Conservation (phyloP, 2,113 vertebrate genomes). For the Heliornis fulica region DNA sequence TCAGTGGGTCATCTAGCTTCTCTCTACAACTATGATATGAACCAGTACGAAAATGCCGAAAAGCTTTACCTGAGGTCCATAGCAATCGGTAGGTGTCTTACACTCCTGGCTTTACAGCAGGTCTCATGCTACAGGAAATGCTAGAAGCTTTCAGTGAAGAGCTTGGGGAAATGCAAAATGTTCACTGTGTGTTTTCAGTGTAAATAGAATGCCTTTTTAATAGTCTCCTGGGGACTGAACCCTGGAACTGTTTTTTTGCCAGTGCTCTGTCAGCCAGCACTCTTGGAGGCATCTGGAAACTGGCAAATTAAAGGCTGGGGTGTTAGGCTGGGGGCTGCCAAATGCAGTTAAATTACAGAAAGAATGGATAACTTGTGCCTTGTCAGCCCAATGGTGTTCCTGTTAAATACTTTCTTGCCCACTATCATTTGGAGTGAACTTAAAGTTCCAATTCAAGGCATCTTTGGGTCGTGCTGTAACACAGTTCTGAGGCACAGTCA, state of each 20-base stretch:
- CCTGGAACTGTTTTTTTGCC: background rate
- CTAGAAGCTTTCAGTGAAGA: background rate
- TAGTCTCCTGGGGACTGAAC: background rate
- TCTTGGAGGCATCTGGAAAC: background rate
- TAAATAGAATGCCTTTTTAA: background rate
- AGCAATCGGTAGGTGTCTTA: constrained; percentile 85
- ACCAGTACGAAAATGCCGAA: constrained; percentile 96
- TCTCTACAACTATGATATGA: constrained; percentile 99
- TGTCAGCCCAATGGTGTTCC: background rate
- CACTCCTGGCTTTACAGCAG: rapidly evolving
- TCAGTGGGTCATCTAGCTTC: constrained; percentile 97
- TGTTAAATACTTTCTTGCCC: background rate
- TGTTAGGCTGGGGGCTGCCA: background rate
- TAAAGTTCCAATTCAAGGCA: rapidly evolving
- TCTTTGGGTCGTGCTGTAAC: background rate
- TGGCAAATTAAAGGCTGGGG: background rate
- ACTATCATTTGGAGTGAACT: background rate
- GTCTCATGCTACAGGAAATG: too few species aligned
- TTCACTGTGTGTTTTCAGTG: background rate
- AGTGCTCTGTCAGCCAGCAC: background rate
- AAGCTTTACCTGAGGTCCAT: constrained; percentile 97
- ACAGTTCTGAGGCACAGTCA: background rate
- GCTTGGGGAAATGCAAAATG: too few species aligned
- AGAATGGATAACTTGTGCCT: background rate
- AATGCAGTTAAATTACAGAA: background rate